Conservation (phyloP, 2,113 vertebrate species). For the Orcinus orca region DNA sequence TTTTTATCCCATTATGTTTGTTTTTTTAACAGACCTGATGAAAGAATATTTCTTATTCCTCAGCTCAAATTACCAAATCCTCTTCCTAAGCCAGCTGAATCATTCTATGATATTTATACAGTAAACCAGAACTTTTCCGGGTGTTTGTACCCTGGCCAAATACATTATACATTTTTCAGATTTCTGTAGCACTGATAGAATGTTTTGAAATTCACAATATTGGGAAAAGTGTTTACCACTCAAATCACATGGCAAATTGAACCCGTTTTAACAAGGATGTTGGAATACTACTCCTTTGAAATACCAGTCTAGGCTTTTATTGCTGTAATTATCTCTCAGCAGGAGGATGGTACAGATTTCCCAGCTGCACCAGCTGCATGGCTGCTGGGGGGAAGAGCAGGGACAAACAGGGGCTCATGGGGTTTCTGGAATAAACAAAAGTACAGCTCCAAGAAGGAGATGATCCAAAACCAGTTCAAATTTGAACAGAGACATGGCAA, state of each 20-base stretch:
- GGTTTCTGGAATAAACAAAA: slow-evolving; percentile 54
- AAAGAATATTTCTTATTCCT: background rate
- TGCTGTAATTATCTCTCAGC: slow-evolving; percentile 66
- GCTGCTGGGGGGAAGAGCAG: slow-evolving; percentile 25
- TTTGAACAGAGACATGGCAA: slow-evolving; percentile 41
- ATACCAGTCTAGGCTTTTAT: slow-evolving; percentile 61
- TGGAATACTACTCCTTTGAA: slow-evolving; percentile 54
- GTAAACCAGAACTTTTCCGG: background rate
- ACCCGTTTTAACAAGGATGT: slow-evolving; percentile 57
- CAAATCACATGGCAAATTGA: slow-evolving; percentile 53
- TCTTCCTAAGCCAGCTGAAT: background rate
- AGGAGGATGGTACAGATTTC: slow-evolving; percentile 31
- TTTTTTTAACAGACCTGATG: background rate
- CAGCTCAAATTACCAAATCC: background rate
- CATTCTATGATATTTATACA: background rate
- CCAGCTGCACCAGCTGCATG: slow-evolving; percentile 69
- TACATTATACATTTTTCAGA: background rate
- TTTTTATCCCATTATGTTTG: background rate
- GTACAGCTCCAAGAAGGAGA: slow-evolving; percentile 20
- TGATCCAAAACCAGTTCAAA: background rate
- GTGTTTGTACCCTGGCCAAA: background rate
- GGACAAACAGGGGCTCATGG: background rate
- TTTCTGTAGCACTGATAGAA: background rate
- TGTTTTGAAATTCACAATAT: slow-evolving; percentile 48
- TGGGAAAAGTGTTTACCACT: slow-evolving; percentile 55